Evolutionary conservation across 2,113 vertebrate species (phyloP).

Genomic region (Leptobrachium leishanense): DNA sequence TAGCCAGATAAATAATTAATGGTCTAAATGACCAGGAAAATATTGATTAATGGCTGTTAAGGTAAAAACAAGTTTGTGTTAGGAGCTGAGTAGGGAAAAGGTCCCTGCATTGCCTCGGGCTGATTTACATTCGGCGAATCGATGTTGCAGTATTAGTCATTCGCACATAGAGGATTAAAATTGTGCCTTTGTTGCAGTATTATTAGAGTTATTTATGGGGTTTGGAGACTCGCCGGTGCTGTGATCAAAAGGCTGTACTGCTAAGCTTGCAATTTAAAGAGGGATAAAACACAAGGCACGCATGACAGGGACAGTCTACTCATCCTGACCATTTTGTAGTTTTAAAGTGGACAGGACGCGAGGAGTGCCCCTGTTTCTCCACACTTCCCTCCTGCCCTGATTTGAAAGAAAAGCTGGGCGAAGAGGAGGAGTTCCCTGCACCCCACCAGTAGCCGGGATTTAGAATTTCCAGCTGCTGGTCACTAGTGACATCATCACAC

Average conservation of each 20-base stretch:
- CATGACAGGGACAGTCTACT: no score
- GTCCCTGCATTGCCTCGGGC: neutral
- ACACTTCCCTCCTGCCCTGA: no score
- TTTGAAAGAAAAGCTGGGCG: no score
- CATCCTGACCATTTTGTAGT: no score
- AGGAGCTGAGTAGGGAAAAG: slow-evolving; percentile 2
- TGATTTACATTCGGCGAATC: slow-evolving; percentile 28
- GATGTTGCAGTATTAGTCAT: slow-evolving; percentile 15
- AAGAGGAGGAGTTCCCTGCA: no score
- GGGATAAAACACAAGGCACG: no score
- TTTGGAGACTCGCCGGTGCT: neutral
- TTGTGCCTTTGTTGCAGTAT: neutral
- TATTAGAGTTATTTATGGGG: neutral
- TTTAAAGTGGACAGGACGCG: no score
- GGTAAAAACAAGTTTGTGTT: slow-evolving; percentile 4
- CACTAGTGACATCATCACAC: no score
- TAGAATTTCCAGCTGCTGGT: no score
- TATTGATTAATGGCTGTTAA: slow-evolving; percentile 35
- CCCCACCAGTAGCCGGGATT: no score
- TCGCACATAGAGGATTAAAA: neutral
- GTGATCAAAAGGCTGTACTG: neutral
- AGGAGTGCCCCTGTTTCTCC: no score
- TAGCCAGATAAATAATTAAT: slow-evolving; percentile 34
- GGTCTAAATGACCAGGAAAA: slow-evolving; percentile 29
- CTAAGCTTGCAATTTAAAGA: no score